These are phyloP conservation scores for Mycteria americana DNA, from an alignment of 2,797 vertebrate genomes.

Conservation along the genomic window DNA sequence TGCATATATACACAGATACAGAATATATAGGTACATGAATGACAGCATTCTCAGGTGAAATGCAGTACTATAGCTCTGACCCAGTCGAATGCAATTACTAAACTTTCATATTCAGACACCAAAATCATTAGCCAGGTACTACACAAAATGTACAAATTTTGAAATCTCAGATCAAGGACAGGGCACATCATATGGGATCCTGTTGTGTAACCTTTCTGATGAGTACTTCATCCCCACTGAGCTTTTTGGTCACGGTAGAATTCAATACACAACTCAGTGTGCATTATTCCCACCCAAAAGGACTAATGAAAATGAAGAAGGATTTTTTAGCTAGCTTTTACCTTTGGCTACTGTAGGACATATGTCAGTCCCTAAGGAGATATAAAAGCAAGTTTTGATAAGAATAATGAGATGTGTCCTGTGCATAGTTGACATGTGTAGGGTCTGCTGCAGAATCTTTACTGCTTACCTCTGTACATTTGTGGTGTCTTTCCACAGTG, in stretches of 20 bases:
- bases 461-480: background rate
- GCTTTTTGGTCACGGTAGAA: background rate
- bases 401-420: background rate
- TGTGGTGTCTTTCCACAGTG: background rate
- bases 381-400: background rate
- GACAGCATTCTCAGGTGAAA: background rate
- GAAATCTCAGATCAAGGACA: background rate
- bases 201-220: background rate
- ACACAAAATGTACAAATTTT: background rate
- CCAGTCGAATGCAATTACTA: background rate
- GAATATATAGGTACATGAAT: background rate
- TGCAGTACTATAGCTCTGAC: background rate
- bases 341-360: background rate
- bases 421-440: background rate
- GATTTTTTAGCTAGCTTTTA: background rate
- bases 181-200: fast-evolving
- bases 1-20: background rate
- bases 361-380: background rate
- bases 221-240: background rate
- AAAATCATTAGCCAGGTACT: background rate
- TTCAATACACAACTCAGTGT: background rate
- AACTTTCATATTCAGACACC: background rate
- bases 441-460: background rate
- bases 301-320: background rate
- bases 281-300: background rate